These are phyloP conservation scores for Drosophila rellima DNA, from an alignment of 2,888 invertebrate species.

Conservation along the genomic window DNA sequence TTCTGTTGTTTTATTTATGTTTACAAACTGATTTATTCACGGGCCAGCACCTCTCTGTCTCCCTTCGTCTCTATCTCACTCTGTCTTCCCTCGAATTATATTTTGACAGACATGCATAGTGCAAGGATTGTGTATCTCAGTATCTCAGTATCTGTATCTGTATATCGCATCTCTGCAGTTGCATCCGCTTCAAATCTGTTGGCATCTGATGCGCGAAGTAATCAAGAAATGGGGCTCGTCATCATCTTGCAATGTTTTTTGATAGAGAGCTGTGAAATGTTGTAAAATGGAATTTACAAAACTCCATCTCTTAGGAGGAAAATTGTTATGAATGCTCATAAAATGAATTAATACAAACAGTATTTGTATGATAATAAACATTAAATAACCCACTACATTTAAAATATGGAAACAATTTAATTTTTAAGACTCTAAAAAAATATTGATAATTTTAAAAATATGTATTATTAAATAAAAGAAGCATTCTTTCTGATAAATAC, in stretches of 20 bases:
- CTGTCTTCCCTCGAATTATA: slow-evolving; percentile 58
- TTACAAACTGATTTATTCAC: slow-evolving; percentile 76
- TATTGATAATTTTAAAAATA: neutral
- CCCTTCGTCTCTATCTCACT: too few species aligned
- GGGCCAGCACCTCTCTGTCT: slow-evolving; percentile 23
- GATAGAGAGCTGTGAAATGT: neutral
- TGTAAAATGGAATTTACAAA: neutral
- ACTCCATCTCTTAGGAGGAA: neutral
- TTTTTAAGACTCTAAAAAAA: too few species aligned
- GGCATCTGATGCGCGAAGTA: slow-evolving; percentile 54
- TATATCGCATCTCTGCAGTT: slow-evolving; percentile 28
- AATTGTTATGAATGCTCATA: neutral
- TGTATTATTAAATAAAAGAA: neutral
- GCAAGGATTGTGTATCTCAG: slow-evolving; percentile 51
- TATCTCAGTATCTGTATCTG: slow-evolving; percentile 24
- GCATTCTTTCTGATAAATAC: neutral
- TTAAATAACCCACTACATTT: too few species aligned
- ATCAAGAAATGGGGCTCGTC: slow-evolving; percentile 43
- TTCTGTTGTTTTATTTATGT: slow-evolving; percentile 76
- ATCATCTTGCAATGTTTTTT: slow-evolving; percentile 15
- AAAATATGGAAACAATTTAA: too few species aligned
- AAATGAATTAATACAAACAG: too few species aligned
- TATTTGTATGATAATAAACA: too few species aligned
- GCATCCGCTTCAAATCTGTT: slow-evolving; percentile 57
- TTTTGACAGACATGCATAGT: slow-evolving; percentile 73